Conservation (phyloP, 1,140 invertebrate species). For the Achroia grisella region DNA sequence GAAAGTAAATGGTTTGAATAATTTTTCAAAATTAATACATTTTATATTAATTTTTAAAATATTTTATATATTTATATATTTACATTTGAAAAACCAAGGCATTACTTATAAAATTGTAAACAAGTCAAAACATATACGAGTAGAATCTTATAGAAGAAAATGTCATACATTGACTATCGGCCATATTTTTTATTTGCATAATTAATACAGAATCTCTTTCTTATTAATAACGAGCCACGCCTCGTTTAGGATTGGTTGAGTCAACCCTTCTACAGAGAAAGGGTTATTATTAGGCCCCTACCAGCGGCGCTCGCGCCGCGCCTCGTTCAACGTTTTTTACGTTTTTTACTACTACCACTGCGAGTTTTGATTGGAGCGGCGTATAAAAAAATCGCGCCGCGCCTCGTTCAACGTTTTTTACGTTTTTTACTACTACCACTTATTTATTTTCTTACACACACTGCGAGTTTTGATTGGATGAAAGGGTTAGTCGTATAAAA, state of each 20-base stretch:
- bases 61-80: too few species aligned
- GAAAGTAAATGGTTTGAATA: too few species aligned
- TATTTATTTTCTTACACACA: conserved; percentile 41
- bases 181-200: too few species aligned
- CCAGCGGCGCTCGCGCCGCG: conserved; percentile 41
- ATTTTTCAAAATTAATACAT: too few species aligned
- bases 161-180: neutral
- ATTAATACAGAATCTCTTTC: conserved; percentile 14
- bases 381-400: conserved; percentile 56
- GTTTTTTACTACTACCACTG: conserved; percentile 40
- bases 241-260: conserved; percentile 48
- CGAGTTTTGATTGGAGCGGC: conserved; percentile 61
- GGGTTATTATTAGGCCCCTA: conserved; percentile 65
- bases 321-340: conserved; percentile 42
- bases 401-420: conserved; percentile 43
- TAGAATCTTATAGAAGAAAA: too few species aligned
- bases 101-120: too few species aligned
- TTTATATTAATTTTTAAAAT: too few species aligned
- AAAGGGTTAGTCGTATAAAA: conserved; percentile 62
- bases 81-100: too few species aligned
- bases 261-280: conserved; percentile 58
- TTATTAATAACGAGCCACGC: conserved; percentile 33
- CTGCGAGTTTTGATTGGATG: conserved; percentile 50
- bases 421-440: conserved; percentile 42
- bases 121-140: too few species aligned